These are phyloP conservation scores for Caenorhabditis japonica DNA, from an alignment of 2,888 invertebrate genomes.

Conservation along the genomic window DNA sequence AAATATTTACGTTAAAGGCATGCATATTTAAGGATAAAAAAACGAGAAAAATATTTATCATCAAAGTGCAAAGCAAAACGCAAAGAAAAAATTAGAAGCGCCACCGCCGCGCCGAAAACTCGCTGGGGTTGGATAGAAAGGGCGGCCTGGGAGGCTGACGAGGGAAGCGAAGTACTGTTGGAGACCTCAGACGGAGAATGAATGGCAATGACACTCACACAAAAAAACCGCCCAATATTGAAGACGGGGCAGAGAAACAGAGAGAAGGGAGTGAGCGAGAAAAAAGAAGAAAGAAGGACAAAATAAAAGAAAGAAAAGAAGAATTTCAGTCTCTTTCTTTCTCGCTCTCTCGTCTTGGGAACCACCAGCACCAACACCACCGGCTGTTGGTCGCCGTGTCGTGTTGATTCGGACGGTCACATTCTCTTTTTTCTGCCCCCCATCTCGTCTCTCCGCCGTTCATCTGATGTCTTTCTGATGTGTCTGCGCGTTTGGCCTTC, in stretches of 20 bases:
- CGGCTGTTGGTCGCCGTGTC: slow-evolving; percentile 35
- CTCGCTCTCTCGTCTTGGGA: background rate
- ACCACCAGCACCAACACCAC: slow-evolving; percentile 7
- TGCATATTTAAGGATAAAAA: background rate
- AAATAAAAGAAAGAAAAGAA: no score
- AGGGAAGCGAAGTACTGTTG: slow-evolving; percentile 16
- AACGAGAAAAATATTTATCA: background rate
- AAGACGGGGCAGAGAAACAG: slow-evolving; percentile 10
- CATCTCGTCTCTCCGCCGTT: slow-evolving; percentile 27
- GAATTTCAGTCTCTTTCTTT: slow-evolving; percentile 25
- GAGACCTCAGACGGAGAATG: slow-evolving; percentile 17
- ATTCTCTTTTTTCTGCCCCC: slow-evolving; percentile 20
- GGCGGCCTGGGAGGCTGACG: slow-evolving; percentile 34
- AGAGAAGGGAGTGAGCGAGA: slow-evolving; percentile 14
- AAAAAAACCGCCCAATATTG: slow-evolving; percentile 33
- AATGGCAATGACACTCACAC: slow-evolving; percentile 47
- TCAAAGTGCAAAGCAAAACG: slow-evolving; percentile 43
- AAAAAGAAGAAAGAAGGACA: background rate
- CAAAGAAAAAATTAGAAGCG: slow-evolving; percentile 41
- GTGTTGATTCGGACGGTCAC: slow-evolving; percentile 31
- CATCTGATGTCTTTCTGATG: slow-evolving; percentile 28
- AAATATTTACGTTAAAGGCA: slow-evolving; percentile 2
- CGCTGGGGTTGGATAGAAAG: slow-evolving; percentile 39
- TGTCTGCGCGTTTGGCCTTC: slow-evolving; percentile 46
- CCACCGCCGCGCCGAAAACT: slow-evolving; percentile 34